Evolutionary conservation across 2,888 invertebrate species (phyloP).

Genomic region (Hydriomena furcata): DNA sequence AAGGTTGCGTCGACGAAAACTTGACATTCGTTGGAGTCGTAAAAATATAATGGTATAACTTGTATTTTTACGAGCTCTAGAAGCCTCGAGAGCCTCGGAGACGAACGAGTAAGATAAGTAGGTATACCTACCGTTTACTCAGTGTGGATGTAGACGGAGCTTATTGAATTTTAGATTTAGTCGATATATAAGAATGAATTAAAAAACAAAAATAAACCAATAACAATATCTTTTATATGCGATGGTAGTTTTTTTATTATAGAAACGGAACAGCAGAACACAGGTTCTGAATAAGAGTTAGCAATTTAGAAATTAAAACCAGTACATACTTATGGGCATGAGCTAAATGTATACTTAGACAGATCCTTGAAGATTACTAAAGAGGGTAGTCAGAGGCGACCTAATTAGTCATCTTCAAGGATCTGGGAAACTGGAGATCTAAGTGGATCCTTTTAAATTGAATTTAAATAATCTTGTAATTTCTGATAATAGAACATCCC

Average conservation of each 20-base stretch:
- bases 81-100: conserved; percentile 55
- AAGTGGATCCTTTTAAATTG: no score
- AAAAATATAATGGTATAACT: conserved; percentile 78
- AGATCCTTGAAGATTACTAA: no score
- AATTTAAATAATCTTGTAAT: no score
- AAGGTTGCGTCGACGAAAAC: conserved; percentile 64
- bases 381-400: no score
- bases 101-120: conserved; percentile 52
- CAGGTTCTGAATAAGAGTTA: not conserved
- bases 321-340: not conserved
- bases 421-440: no score
- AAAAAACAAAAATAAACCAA: no score
- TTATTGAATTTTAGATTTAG: conserved; percentile 28
- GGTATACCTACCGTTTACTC: conserved; percentile 33
- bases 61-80: conserved; percentile 73
- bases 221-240: no score
- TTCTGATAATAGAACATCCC: no score
- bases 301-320: not conserved
- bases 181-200: conserved; percentile 12
- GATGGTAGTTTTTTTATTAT: no score
- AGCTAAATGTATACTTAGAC: no score
- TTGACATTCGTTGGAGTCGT: conserved; percentile 77
- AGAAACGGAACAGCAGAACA: no score
- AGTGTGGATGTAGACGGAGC: conserved; percentile 25
- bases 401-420: no score